Base-by-base conservation (phyloP, 2,797 vertebrate genomes). In the Champsocephalus gunnari region DNA sequence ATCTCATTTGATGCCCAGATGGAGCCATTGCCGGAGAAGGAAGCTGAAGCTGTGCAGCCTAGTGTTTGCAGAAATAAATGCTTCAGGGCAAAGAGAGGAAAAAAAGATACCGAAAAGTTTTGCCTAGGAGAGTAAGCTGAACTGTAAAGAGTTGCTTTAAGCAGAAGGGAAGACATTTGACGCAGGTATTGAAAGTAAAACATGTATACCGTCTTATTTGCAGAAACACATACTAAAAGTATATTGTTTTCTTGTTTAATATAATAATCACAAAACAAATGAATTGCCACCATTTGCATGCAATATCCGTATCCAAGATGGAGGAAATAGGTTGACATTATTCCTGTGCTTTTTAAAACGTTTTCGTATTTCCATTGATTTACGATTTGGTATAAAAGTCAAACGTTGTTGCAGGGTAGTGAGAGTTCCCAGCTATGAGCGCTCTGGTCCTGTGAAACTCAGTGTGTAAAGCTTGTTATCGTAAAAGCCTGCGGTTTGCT, bases 1-100 rank as follows among this genome's bases (percentile, higher is more conserved):
- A 85, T 60, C 48, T 86, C 78, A 71, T 88, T 88, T 80, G 79
- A 82, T 58, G 68, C 58, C 77, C 88, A 92, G 90, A 93, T 92
- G 90, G 88, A 91, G 61, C 67, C 51, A 21, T 85, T 67, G 62
- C 79, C 78, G 80, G 66, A 63, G 16, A 85, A 77, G 73, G 51
- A 83, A 74, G 76, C 73, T 73, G 71, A 77, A 56, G 66, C 84
- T 72, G 79, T 81, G 83, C 72, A 59, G 43, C 79, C 71, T 75
- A 75, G 53, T 73, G 87, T 81, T 72, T 47, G 48, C 80, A 63
- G 68, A 71, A 67, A 55, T 48, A 79, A 59, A 59, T 60, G 55
- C 87, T 85, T 79, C 62, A 66, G 81, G 84, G 80, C 69, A 73
- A 53, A 44, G 13, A 73, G 12, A 72, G 58, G 9, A 50, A 65